Evolutionary conservation across 1,140 invertebrate species (phyloP), one percentile per base, ranked within the genome.

Genomic region (Grapholita molesta): DNA sequence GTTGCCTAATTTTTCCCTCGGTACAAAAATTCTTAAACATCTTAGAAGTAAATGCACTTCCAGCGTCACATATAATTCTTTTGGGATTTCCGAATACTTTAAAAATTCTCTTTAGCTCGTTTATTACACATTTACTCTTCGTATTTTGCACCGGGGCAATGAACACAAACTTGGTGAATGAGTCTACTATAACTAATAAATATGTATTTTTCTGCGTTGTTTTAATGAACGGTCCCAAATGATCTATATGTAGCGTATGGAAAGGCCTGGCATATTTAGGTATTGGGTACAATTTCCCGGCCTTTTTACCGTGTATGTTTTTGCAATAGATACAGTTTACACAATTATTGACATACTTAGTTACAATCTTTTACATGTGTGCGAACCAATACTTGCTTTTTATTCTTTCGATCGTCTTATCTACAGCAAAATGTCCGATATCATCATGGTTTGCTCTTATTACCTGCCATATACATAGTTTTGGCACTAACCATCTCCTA

Each of bases 101-200:
- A 25, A 48, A 42, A 9, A 67, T 67, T 25, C 23, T 52, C 3
- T 21, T 23, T 23, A 67, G 25, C 25, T 52, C 42, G 32, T 67
- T 32, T 18, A 67, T 67, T 7, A 42, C 42, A 28, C n/a, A 23
- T 18, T 67, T 48, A 23, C 25, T 24, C 7, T 30, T 48, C 2
- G 42, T 48, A 67, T 21, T 67, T 35, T 15, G 35, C 2, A 42
- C 35, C n/a, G 35, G 35, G 3, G 35, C 8, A 5, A 42, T 42
- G 35, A 42, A 48, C 2, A 67, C 66, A 48, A 67, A 89, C 38
- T 89, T 87, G 0, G 76, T 73, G 73, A 88, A 89, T 3, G 69
- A 76, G 70, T 88, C 83, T 1, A 83, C 69, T 2, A 88, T 70
- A 0, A 70, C 76, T 1, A 89, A 73, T 7, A 86, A 70, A 71